phyloP scores from a whole-genome alignment of 2,888 invertebrate species.

The Noctua janthe region DNA sequence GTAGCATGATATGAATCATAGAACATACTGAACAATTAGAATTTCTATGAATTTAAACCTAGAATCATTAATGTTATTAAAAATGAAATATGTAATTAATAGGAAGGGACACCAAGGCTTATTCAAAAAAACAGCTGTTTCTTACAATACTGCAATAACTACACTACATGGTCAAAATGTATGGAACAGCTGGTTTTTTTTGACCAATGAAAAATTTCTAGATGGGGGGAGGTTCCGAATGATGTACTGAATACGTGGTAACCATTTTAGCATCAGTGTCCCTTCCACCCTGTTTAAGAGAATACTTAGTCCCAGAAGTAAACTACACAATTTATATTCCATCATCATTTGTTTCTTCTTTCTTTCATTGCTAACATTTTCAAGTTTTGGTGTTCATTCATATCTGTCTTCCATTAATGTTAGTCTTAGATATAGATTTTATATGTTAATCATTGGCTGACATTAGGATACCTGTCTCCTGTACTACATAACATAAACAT shows the following conservation, averaged over 20 bases:
- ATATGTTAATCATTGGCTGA: slow-evolving; percentile 7
- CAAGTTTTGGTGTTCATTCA: background rate
- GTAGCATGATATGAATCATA: no score
- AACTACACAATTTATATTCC: background rate
- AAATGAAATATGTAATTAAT: background rate
- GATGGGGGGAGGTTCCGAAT: no score
- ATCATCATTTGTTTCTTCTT: background rate
- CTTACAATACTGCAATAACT: no score
- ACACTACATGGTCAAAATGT: no score
- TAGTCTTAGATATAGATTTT: background rate
- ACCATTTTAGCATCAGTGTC: no score
- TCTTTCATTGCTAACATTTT: background rate
- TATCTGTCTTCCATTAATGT: background rate
- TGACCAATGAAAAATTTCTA: no score
- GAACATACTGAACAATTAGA: background rate
- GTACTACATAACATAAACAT: no score
- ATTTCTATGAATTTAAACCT: background rate
- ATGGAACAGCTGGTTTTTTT: no score
- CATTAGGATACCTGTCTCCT: background rate
- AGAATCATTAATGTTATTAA: background rate
- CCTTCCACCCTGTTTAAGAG: background rate
- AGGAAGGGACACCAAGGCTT: no score
- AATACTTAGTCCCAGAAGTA: background rate
- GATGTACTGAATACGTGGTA: no score
- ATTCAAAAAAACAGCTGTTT: no score